Evolutionary conservation across 2,113 vertebrate species (phyloP).

Genomic region (Corapipo altera): DNA sequence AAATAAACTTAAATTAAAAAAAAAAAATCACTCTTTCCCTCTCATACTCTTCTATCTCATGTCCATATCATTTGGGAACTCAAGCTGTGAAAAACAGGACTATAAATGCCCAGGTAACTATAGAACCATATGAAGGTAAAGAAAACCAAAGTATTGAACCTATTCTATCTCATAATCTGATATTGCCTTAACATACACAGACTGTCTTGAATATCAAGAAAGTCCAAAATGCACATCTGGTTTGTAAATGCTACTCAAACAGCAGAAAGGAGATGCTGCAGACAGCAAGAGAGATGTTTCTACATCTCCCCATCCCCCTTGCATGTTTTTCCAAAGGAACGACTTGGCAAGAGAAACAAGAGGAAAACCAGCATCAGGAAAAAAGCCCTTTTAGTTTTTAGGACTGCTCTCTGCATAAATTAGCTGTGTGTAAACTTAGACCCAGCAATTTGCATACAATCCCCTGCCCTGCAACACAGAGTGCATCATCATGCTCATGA

Average conservation of each 20-base stretch:
- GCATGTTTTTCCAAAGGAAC: background rate
- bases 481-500: background rate
- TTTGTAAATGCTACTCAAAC: background rate
- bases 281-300: background rate
- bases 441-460: background rate
- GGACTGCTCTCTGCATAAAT: background rate
- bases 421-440: background rate
- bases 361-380: background rate
- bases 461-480: background rate
- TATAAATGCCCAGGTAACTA: background rate
- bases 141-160: background rate
- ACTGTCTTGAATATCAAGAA: background rate
- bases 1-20: background rate
- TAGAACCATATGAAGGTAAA: background rate
- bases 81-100: background rate
- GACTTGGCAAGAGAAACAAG: background rate
- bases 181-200: background rate
- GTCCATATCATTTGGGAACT: background rate
- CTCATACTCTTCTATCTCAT: background rate
- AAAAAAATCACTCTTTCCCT: background rate
- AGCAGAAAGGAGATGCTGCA: background rate
- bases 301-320: accelerated
- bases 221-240: background rate
- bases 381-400: background rate
- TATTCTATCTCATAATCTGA: background rate